Conservation (phyloP, 2,113 vertebrate species). For the Oceanites oceanicus region DNA sequence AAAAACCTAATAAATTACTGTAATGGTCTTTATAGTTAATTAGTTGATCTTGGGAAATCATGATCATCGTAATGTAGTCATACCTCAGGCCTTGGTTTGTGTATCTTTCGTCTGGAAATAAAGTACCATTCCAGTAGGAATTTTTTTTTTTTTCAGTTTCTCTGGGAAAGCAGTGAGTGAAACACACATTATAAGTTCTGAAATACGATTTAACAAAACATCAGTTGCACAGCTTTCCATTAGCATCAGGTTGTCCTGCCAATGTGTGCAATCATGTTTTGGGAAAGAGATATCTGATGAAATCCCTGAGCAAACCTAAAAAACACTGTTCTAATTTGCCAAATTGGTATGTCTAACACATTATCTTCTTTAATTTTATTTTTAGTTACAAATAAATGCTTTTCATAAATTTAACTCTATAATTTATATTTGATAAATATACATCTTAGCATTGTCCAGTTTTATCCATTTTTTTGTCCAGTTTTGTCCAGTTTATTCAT, state of each 20-base stretch:
- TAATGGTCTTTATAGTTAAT: background rate
- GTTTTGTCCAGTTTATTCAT: background rate
- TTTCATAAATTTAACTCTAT: background rate
- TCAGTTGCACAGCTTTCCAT: background rate
- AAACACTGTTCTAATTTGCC: background rate
- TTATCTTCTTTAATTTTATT: background rate
- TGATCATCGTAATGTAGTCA: background rate
- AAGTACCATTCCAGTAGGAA: background rate
- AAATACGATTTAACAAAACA: background rate
- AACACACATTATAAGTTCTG: background rate
- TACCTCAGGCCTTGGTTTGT: background rate
- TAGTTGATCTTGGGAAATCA: background rate
- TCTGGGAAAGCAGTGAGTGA: background rate
- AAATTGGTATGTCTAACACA: background rate
- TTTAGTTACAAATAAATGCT: background rate
- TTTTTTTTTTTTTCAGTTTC: background rate
- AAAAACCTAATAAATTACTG: background rate
- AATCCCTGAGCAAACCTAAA: background rate
- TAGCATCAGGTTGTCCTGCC: background rate
- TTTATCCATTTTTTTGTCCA: too few relatives aligned
- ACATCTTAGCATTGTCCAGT: accelerated
- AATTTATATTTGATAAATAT: background rate
- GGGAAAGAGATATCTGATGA: background rate
- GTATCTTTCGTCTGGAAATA: background rate
- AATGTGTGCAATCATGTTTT: background rate